phyloP scores from a whole-genome alignment of 2,888 invertebrate genomes.

The Torymus texanus region DNA sequence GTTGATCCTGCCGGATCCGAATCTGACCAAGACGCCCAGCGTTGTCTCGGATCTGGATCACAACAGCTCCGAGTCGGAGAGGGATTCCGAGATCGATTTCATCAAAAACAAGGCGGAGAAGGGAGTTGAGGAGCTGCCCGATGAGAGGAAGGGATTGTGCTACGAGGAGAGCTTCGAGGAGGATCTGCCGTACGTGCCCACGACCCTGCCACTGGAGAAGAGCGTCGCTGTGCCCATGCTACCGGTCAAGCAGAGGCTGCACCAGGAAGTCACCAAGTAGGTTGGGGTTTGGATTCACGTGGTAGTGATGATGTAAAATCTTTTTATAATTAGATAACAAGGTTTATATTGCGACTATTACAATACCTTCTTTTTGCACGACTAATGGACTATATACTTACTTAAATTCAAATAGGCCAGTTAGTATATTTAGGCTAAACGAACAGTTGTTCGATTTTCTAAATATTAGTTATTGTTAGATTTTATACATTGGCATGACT shows the following conservation, averaged over 20 bases:
- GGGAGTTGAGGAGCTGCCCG: slow-evolving; percentile 78
- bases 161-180: slow-evolving; percentile 89
- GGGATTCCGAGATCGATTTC: slow-evolving; percentile 80
- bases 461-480: too few species aligned
- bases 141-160: slow-evolving; percentile 86
- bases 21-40: slow-evolving; percentile 66
- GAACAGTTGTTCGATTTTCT: too few species aligned
- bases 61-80: slow-evolving; percentile 82
- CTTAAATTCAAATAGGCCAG: too few species aligned
- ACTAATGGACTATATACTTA: too few species aligned
- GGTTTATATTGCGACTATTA: too few species aligned
- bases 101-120: slow-evolving; percentile 71
- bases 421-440: too few species aligned
- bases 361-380: too few species aligned
- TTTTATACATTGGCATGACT: too few species aligned
- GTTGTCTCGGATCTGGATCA: slow-evolving; percentile 70
- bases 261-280: slow-evolving; percentile 65
- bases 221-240: slow-evolving; percentile 88
- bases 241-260: slow-evolving; percentile 83
- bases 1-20: slow-evolving; percentile 47
- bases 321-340: too few species aligned
- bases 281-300: too few species aligned
- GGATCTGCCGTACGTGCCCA: slow-evolving; percentile 90
- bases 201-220: slow-evolving; percentile 91
- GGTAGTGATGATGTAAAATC: too few species aligned